Evolutionary conservation across 2,797 vertebrate species (phyloP).

Genomic region (Betta splendens): DNA sequence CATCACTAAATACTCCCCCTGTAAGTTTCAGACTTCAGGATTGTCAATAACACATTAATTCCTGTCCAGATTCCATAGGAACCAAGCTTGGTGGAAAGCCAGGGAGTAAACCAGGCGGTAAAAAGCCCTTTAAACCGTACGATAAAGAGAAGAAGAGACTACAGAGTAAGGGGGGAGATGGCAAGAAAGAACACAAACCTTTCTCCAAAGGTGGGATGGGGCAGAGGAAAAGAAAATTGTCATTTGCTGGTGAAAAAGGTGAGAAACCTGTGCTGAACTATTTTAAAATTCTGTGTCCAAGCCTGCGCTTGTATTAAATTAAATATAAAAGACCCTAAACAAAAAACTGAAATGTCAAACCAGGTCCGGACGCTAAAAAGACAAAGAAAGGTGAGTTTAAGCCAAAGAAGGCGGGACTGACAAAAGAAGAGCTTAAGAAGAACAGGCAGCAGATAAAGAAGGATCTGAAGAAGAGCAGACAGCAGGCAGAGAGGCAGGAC

Average conservation of each 20-base stretch:
- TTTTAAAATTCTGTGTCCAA: too few relatives aligned
- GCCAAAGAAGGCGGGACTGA: constrained; percentile 80
- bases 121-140: constrained; percentile 66
- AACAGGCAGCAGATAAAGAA: constrained; percentile 86
- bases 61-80: constrained; percentile 59
- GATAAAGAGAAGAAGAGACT: constrained; percentile 55
- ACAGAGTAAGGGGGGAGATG: constrained; percentile 43
- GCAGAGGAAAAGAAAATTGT: constrained; percentile 68
- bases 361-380: constrained; percentile 80
- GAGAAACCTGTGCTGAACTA: too few relatives aligned
- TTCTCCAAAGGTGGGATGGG: constrained; percentile 55
- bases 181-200: constrained; percentile 52
- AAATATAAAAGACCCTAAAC: too few relatives aligned
- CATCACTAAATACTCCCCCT: not conserved
- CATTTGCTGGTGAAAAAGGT: constrained; percentile 50
- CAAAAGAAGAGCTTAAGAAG: constrained; percentile 85
- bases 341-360: not conserved
- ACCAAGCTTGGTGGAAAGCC: constrained; percentile 67
- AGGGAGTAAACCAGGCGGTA: constrained; percentile 45
- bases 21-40: not conserved
- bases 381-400: constrained; percentile 83
- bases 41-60: not conserved
- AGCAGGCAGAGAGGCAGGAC: constrained; percentile 71
- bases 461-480: constrained; percentile 87
- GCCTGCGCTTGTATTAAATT: too few relatives aligned